Conservation (phyloP, 1,140 invertebrate genomes). For the Trichonephila inaurata region DNA sequence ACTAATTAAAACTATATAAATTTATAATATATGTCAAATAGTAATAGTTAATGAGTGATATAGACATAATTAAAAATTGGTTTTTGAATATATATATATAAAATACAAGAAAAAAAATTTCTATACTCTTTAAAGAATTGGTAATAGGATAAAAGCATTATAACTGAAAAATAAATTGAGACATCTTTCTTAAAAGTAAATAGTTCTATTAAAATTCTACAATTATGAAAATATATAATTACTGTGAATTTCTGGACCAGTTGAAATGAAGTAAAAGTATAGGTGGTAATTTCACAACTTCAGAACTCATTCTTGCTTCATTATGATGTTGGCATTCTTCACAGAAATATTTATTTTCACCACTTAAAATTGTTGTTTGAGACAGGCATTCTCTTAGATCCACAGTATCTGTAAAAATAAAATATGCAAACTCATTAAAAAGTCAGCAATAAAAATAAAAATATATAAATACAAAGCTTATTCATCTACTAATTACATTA, state of each 20-base stretch:
- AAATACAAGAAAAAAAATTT: no score
- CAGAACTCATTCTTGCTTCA: slow-evolving; percentile 63
- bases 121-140: no score
- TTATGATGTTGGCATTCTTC: slow-evolving; percentile 37
- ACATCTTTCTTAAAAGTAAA: no score
- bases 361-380: slow-evolving; percentile 39
- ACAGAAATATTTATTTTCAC: slow-evolving; percentile 66
- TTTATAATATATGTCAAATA: no score
- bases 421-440: neutral
- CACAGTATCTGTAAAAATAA: slow-evolving; percentile 44
- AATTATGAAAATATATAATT: neutral
- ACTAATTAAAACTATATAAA: no score
- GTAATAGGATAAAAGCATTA: no score
- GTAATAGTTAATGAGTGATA: no score
- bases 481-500: no score
- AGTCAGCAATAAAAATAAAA: neutral
- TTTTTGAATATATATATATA: no score
- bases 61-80: no score
- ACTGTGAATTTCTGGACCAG: neutral
- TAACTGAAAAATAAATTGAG: no score
- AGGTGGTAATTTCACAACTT: slow-evolving; percentile 43
- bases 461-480: neutral
- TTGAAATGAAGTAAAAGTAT: slow-evolving; percentile 60
- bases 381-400: slow-evolving; percentile 45
- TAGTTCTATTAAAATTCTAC: no score